A percentile compares a stretch with the other conserved stretches of the same genome.
phyloP scores from a whole-genome alignment of 2,797 vertebrate genomes.

The Acanthurus leucopareius region DNA sequence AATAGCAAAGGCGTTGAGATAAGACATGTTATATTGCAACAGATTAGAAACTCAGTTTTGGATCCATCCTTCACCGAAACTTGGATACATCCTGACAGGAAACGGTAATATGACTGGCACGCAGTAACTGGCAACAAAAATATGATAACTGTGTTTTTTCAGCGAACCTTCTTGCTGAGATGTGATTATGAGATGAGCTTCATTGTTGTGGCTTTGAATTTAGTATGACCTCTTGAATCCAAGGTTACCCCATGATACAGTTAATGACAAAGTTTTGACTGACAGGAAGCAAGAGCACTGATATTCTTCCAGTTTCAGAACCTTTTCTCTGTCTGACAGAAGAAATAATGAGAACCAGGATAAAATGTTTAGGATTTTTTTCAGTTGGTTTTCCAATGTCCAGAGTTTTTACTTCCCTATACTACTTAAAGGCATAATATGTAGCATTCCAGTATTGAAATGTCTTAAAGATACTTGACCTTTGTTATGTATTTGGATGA shows the following conservation, averaged over 20 bases:
- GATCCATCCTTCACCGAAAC: conserved; percentile 30
- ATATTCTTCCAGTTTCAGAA: conserved; percentile 25
- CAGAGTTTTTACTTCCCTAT: not conserved
- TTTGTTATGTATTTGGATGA: too few species aligned
- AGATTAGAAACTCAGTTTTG: not conserved
- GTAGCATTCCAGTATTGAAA: too few species aligned
- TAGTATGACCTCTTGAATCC: conserved; percentile 35
- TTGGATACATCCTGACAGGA: conserved; percentile 15
- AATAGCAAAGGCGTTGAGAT: conserved; percentile 6
- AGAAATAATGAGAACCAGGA: not conserved
- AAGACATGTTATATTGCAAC: conserved; percentile 21
- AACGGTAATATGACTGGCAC: conserved; percentile 43
- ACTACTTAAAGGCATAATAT: too few species aligned
- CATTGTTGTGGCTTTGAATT: conserved; percentile 25
- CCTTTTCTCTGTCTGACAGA: conserved; percentile 9
- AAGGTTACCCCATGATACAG: conserved; percentile 53
- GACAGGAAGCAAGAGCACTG: not conserved
- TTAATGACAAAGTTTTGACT: conserved; percentile 59
- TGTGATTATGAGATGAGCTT: conserved; percentile 29
- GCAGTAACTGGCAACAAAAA: conserved; percentile 33
- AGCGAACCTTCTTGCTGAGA: conserved; percentile 37
- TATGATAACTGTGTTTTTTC: conserved; percentile 48
- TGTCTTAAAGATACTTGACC: too few species aligned
- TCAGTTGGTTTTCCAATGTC: not conserved
- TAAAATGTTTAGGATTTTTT: not conserved